Evolutionary conservation across 2,797 vertebrate species (phyloP), one percentile per base, ranked within the genome.

Genomic region (Hypotaenidia okinawae): DNA sequence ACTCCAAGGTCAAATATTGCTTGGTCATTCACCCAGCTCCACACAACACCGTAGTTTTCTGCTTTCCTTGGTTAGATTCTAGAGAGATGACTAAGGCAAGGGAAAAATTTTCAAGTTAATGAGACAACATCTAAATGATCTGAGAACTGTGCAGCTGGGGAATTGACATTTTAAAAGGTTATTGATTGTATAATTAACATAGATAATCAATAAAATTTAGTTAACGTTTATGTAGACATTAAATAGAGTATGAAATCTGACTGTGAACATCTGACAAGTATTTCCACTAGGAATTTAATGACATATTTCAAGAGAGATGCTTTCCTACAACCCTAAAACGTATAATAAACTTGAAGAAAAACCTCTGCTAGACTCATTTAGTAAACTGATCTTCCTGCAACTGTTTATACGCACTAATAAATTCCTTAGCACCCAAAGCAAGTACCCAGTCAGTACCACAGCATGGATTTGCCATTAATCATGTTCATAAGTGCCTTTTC

Each of bases 341-440:
- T 28, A n/a, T 8, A 68, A 69, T 49, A 76, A 77, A 67, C 68
- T 24, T 80, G 64, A 87, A 68, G 59, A 67, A 84, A 93, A 90
- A 39, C 12, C 49, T 86, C 93, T 93, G 78, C 54, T 93, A 92
- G 81, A 95, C 3, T 25, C 81, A 94, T 92, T 90, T 70, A 61
- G 93, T 79, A 96, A 95, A 74, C 68, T 64, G 78, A 95, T 93
- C 84, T 52, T 93, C 75, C 66, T 91, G 81, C 54, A 80, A 90
- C 74, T 89, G 43, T 41, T 93, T 91, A 84, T 84, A 90, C n/a
- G 13, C 39, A 27, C 80, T 57, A 73, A 76, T 76, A 94, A 93
- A 95, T 94, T 93, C 93, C 89, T 95, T 72, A 67, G 33, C 68
- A 87, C 61, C 86, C 67, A 82, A 67, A 84, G 70, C 74, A 95